Base-by-base conservation (phyloP, 2,888 invertebrate species). In the Catocala fraxini region DNA sequence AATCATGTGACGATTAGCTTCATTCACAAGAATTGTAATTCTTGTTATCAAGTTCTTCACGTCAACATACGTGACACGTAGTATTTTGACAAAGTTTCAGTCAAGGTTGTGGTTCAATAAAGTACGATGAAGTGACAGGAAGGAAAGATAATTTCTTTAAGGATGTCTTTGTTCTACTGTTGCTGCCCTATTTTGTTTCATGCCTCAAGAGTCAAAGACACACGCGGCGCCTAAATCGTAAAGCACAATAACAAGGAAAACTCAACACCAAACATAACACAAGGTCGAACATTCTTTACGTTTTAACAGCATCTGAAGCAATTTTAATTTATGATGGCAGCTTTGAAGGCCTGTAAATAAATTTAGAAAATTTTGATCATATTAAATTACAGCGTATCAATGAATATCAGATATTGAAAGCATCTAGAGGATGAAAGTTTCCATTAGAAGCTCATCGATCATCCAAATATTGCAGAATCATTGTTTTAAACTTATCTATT, bases 401-500 rank as follows among this genome's bases (percentile, higher is more conserved):
- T 42, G 58, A 43, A 64, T 54, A 52, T 59, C 56, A 64, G 33
- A 59, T 51, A 63, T 41, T 43, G 51, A 54, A 54, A 53, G 33
- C 51, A 48, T 52, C n/a, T n/a, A 43, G 42, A 61, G 55, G 59
- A 65, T 58, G 62, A 59, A 74, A 75, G 65, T 74, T 75, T 53
- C 34, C 52, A 63, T 74, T 61, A 70, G 62, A 65, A 59, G 41
- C 56, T 66, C 73, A 85, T 86, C 84, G 73, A 85, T 86, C 86
- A 81, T 68, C 49, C 51, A 60, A 78, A 75, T 81, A 58, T 79
- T 80, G 84, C 81, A 66, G 80, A 65, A 71, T 85, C 86, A 86
- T 84, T 81, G 79, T 82, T 82, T 75, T 69, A 83, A 85, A 86
- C 76, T 85, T 80, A 46, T 51, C 54, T 54, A 59, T 70, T 76